Evolutionary conservation across 1,140 invertebrate species (phyloP), one percentile per base, ranked within the genome.

Genomic region (Papilio polytes): DNA sequence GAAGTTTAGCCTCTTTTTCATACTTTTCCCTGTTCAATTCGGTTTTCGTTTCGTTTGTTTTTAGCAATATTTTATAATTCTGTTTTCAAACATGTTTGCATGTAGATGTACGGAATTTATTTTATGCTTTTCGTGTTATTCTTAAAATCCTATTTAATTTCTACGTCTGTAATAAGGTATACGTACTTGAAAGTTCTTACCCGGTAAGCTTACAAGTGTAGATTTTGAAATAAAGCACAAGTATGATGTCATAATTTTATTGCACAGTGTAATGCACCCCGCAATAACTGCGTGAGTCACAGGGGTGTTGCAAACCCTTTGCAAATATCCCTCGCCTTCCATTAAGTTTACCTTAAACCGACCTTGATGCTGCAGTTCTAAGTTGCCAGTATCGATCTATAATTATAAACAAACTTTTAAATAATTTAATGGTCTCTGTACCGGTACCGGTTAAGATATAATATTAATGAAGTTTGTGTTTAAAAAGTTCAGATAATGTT

Each of bases 11-110:
- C 63, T 70, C 7, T 70, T 63, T 70, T 31, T 31, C 26, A 70
- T 70, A 36, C 22, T 63, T 31, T 70, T 70, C 26, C 22, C 13
- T 70, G 63, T 70, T 70, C 63, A 31, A 31, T 31, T 70, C 13
- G 63, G 63, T 31, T 70, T 70, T 36, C 22, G 36, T 70, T 70
- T 63, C 3, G 10, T 70, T 70, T 70, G 63, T 70, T 31, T 70
- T 70, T 70, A 13, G 63, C 13, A 70, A 26, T 26, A 22, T 63
- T 26, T 63, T 63, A 22, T 63, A 63, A 63, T 63, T 59, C 31
- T 63, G 59, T 63, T 26, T 63, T 63, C 4, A 9, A 56, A 56
- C n/a, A 56, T 56, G 4, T 31, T 70, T 31, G 26, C 12, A 12
- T 70, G 3, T 15, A 70, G 26, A 66, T 4, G 20, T 66, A 66